Conservation (phyloP, 2,797 vertebrate species). For the Poecile montanus region DNA sequence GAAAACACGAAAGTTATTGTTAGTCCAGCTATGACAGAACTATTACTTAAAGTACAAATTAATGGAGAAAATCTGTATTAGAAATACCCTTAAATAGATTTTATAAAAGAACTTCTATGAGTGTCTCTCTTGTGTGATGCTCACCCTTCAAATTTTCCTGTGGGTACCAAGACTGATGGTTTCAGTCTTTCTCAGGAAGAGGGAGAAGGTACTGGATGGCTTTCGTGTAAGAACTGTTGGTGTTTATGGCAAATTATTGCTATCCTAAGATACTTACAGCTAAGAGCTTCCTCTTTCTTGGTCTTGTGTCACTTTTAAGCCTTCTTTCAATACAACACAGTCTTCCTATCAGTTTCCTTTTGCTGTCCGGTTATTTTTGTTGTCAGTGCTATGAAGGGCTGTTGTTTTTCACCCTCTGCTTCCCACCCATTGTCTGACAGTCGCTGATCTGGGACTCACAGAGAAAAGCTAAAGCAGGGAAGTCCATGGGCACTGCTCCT, state of each 20-base stretch:
- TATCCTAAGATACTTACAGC: background rate
- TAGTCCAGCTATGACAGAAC: background rate
- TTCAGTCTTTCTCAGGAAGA: background rate
- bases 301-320: background rate
- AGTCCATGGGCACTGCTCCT: background rate
- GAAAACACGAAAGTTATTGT: background rate
- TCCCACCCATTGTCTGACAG: background rate
- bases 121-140: background rate
- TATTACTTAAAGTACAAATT: background rate
- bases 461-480: background rate
- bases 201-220: rapidly evolving
- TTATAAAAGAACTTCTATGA: background rate
- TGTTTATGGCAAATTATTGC: background rate
- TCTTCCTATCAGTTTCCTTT: background rate
- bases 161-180: background rate
- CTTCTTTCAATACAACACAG: background rate
- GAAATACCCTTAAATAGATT: background rate
- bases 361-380: background rate
- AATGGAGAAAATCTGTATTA: background rate
- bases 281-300: background rate
- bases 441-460: background rate
- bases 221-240: background rate
- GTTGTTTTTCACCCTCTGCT: background rate
- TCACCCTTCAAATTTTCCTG: background rate
- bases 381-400: background rate